Conservation (phyloP, 1,140 invertebrate species). For the Bathynomus jamesi region DNA sequence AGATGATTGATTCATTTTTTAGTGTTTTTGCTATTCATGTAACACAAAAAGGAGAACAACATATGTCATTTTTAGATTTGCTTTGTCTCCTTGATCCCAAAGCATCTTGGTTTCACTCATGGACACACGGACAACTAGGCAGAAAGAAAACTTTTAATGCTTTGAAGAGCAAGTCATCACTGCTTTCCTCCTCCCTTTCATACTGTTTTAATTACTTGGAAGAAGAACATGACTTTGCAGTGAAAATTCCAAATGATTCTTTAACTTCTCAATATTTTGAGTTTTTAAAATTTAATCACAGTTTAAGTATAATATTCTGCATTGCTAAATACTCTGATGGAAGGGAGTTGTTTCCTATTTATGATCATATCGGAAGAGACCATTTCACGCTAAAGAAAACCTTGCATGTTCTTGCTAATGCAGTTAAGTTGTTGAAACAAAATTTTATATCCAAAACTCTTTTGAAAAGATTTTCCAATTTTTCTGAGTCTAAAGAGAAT, state of each 20-base stretch:
- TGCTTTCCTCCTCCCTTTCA: constrained; percentile 23
- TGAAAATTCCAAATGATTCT: neutral
- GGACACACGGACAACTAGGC: constrained; percentile 33
- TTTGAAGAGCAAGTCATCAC: constrained; percentile 23
- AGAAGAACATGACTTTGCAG: neutral
- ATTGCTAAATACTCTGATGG: constrained; percentile 26
- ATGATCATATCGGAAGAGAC: neutral
- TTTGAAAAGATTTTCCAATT: neutral
- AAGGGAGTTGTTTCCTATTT: constrained; percentile 28
- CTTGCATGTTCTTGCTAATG: neutral
- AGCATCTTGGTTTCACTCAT: constrained; percentile 27
- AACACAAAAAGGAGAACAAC: constrained; percentile 3
- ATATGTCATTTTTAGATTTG: constrained; percentile 22
- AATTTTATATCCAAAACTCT: neutral
- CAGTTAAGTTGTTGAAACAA: neutral
- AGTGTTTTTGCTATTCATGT: constrained; percentile 16
- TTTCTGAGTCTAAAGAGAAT: neutral
- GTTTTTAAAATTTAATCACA: constrained; percentile 16
- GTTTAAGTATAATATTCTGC: constrained; percentile 20
- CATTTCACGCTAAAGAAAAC: neutral
- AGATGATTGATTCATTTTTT: constrained; percentile 26
- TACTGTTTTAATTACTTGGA: constrained; percentile 19
- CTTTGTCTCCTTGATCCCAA: constrained; percentile 27
- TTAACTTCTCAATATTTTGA: constrained; percentile 14
- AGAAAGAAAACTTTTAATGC: constrained; percentile 28